These are phyloP conservation scores for Gnathonemus longibarbis DNA, from an alignment of 2,113 vertebrate species.

Conservation along the genomic window DNA sequence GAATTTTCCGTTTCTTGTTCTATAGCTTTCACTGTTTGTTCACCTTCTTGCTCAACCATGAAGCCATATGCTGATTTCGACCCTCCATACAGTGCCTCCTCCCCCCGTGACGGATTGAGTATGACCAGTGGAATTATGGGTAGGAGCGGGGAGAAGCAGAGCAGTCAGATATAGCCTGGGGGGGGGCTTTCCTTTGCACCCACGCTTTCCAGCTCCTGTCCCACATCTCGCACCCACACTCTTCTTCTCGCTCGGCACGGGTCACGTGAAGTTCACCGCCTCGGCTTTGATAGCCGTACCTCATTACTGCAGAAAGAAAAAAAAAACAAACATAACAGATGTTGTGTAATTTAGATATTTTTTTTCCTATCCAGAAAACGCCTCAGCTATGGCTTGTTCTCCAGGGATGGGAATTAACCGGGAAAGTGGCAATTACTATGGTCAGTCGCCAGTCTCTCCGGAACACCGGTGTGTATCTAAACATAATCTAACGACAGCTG, in stretches of 20 bases:
- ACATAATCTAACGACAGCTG: background rate
- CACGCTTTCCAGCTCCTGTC: background rate
- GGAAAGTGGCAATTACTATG: conserved; percentile 9
- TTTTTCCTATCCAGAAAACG: background rate
- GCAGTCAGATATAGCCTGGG: background rate
- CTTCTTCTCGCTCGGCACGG: background rate
- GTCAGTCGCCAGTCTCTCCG: background rate
- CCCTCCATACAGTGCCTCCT: background rate
- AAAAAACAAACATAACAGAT: conserved; percentile 10
- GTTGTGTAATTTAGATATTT: conserved; percentile 14
- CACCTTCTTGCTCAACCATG: background rate
- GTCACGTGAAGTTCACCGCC: background rate
- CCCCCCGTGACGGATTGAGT: background rate
- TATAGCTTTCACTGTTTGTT: background rate
- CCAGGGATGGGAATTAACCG: conserved; percentile 7
- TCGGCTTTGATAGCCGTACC: background rate
- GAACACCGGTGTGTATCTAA: background rate
- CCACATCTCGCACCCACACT: background rate
- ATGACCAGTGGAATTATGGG: background rate
- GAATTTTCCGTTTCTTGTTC: background rate
- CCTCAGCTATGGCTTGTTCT: background rate
- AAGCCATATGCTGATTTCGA: background rate
- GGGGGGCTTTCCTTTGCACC: background rate
- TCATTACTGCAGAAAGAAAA: background rate
- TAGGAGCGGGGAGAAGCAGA: background rate